Base-by-base conservation (phyloP, 2,797 vertebrate genomes). In the Schizothorax lantsangensis region DNA sequence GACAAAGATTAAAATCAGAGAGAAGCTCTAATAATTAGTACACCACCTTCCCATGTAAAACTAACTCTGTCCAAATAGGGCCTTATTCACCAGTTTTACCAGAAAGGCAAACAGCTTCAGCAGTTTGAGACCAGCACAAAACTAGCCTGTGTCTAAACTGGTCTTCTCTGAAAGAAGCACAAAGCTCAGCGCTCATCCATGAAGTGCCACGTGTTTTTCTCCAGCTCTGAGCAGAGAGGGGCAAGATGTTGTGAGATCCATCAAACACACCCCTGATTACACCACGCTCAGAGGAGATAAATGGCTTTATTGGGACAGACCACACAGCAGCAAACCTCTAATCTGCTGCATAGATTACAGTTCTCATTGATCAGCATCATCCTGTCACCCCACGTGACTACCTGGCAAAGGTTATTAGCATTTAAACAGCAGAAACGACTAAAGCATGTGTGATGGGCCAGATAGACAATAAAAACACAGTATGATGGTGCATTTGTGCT, bases 311-410 rank as follows among this genome's bases (percentile, higher is more conserved):
- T 80, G 75, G 38, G 54, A 62, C 49, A 75, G 40, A 84, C n/a
- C 79, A 82, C 83, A 82, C 57, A 71, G 72, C 6, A 1, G 79
- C 47, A 87, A 38, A 68, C 40, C 73, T 69, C 71, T 83, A 83
- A 81, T 81, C 62, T 71, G 30, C 66, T 79, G 73, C 84, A 82
- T 71, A 81, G 75, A 79, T 85, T 83, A 84, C 74, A 62, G 36
- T 77, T 84, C 64, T 33, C 87, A 90, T 89, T 84, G 86, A 88
- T 85, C 86, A 89, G 85, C 57, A 71, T 83, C 90, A 59, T 59
- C 36, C 82, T 59, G 75, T 88, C 77, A 79, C 86, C 80, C 21
- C 36, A 83, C 78, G 14, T 69, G 78, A 68, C 62, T 33, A 79
- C 77, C 86, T 87, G 62, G 45, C 73, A 80, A 36, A 79, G 33